Conservation (phyloP, 2,113 vertebrate species). For the Pseudorhombus dupliciocellatus region DNA sequence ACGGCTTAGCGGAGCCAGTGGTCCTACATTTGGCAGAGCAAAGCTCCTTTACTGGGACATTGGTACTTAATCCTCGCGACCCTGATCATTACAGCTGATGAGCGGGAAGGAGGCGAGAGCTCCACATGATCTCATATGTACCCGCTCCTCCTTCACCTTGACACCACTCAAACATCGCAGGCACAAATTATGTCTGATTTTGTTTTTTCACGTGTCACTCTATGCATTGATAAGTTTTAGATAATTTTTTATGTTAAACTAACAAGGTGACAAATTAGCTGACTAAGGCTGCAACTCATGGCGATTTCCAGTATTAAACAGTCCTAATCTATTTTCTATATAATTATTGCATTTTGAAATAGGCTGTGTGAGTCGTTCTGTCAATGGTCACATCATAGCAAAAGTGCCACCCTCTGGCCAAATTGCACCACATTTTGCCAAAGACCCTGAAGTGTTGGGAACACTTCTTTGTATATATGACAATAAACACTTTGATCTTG, state of each 20-base stretch:
- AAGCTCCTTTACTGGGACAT: slow-evolving; percentile 76
- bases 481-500: too few species aligned
- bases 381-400: too few species aligned
- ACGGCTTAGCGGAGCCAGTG: slow-evolving; percentile 71
- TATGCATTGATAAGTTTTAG: too few species aligned
- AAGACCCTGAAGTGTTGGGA: too few species aligned
- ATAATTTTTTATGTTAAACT: too few species aligned
- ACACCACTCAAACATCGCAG: slow-evolving; percentile 32
- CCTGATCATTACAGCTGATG: slow-evolving; percentile 62
- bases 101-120: slow-evolving; percentile 19
- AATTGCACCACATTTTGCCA: too few species aligned
- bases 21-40: slow-evolving; percentile 67
- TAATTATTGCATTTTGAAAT: too few species aligned
- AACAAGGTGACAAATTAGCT: neutral
- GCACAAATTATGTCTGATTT: too few species aligned
- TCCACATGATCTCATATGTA: slow-evolving; percentile 30
- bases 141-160: slow-evolving; percentile 13
- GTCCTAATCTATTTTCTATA: neutral
- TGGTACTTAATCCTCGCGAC: slow-evolving; percentile 70
- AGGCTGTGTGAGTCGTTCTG: too few species aligned
- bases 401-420: too few species aligned
- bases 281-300: neutral
- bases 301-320: neutral
- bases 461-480: too few species aligned
- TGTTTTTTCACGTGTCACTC: too few species aligned